A percentile compares a stretch with the other conserved stretches of the same genome.
Conservation (phyloP, 2,888 invertebrate genomes). For the Linyphia triangularis region DNA sequence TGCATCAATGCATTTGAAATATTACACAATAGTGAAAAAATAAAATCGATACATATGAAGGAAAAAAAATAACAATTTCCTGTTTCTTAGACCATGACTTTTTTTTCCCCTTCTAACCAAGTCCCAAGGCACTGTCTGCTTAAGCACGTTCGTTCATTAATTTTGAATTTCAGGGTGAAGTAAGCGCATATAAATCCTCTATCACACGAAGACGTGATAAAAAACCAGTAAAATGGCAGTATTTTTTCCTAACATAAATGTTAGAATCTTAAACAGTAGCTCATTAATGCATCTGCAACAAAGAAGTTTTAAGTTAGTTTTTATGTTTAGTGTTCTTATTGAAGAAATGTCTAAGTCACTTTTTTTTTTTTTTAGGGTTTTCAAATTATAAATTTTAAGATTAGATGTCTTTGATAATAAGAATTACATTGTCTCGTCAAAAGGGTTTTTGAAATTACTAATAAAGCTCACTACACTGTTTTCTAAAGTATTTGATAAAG, state of each 20-base stretch:
- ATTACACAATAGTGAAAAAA: constrained; percentile 2
- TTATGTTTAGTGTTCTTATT: constrained; percentile 21
- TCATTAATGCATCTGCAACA: constrained; percentile 41
- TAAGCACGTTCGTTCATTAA: constrained; percentile 55
- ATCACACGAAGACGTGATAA: neutral
- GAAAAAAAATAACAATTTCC: neutral
- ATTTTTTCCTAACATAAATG: constrained; percentile 17
- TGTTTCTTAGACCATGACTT: neutral
- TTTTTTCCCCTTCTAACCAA: neutral
- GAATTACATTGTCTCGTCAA: too few species aligned
- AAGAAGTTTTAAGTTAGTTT: neutral
- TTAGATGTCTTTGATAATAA: too few species aligned
- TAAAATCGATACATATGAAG: neutral
- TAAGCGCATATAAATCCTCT: neutral
- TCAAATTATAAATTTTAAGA: neutral
- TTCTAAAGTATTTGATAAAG: too few species aligned
- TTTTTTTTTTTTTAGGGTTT: neutral
- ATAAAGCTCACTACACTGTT: too few species aligned
- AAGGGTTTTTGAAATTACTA: too few species aligned
- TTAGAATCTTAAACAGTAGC: constrained; percentile 36
- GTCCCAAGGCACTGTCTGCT: constrained; percentile 14
- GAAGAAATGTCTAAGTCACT: neutral
- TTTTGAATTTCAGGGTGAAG: constrained; percentile 23
- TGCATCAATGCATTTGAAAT: neutral
- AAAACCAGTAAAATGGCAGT: neutral